These are phyloP conservation scores for Teleopsis dalmanni DNA, from an alignment of 1,140 invertebrate genomes.

Conservation along the genomic window DNA sequence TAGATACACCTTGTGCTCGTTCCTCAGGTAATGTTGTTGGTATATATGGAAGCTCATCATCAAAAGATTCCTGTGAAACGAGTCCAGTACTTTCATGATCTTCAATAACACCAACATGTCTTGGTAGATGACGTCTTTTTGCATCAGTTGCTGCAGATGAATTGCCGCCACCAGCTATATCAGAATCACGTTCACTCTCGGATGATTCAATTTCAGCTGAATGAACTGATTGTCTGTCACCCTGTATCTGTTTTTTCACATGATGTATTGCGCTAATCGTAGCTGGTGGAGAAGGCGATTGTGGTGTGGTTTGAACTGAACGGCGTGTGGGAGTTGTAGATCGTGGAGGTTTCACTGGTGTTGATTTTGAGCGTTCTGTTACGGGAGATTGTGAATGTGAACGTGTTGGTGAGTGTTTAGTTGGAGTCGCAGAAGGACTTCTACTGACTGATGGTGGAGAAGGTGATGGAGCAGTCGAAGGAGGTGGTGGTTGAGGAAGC, in stretches of 20 bases:
- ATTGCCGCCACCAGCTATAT: conserved; percentile 38
- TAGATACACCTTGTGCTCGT: conserved; percentile 68
- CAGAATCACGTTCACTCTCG: conserved; percentile 66
- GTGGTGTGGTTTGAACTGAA: conserved; percentile 17
- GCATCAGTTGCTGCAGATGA: conserved; percentile 33
- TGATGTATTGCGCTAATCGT: not conserved
- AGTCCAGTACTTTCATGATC: conserved; percentile 66
- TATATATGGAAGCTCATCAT: conserved; percentile 79
- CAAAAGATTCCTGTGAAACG: conserved; percentile 73
- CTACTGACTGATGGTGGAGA: conserved; percentile 5
- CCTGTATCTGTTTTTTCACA: not conserved
- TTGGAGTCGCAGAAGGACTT: conserved; percentile 9
- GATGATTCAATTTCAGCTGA: conserved; percentile 60
- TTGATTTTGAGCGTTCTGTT: conserved; percentile 10
- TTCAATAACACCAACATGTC: conserved; percentile 43
- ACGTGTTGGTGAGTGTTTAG: not conserved
- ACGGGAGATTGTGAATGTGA: conserved; percentile 17
- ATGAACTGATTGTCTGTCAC: conserved; percentile 19
- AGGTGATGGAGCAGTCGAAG: conserved; percentile 15
- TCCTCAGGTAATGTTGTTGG: conserved; percentile 78
- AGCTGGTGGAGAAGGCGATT: not conserved
- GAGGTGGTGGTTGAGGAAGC: conserved; percentile 18
- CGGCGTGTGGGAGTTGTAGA: conserved; percentile 18
- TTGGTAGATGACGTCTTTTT: conserved; percentile 29
- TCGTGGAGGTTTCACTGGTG: conserved; percentile 15